Evolutionary conservation across 35 echinoderm and acorn worm genomes (phyloP).

Genomic region (Ophioderma brevispina): DNA sequence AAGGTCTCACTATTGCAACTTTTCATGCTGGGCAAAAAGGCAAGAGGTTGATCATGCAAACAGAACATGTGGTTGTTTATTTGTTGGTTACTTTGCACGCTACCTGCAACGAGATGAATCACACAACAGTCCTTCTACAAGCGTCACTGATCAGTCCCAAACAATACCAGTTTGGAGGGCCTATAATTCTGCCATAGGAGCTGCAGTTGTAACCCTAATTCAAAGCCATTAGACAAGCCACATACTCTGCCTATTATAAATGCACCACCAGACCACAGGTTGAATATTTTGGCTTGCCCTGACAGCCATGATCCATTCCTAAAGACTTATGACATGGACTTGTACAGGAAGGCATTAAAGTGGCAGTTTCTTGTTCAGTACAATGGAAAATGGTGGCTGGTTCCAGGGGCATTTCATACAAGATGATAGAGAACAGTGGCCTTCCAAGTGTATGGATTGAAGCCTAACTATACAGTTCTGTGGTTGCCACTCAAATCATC

Average conservation of each 20-base stretch:
- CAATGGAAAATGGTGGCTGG: slow-evolving; percentile 19
- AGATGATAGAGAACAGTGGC: slow-evolving; percentile 39
- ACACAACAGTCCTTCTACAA: background rate
- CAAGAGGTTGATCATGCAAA: background rate
- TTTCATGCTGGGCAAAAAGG: background rate
- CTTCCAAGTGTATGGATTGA: slow-evolving; percentile 14
- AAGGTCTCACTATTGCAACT: background rate
- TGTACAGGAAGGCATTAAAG: slow-evolving; percentile 33
- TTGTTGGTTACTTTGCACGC: slow-evolving; percentile 15
- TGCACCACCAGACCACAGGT: background rate
- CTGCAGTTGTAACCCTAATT: background rate
- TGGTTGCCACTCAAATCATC: slow-evolving; percentile 27
- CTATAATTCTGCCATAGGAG: background rate
- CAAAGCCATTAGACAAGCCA: background rate
- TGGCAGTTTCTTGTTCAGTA: slow-evolving; percentile 4
- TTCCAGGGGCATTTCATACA: slow-evolving; percentile 28
- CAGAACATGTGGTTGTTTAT: background rate
- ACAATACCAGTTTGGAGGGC: slow-evolving; percentile 12
- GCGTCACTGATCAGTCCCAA: slow-evolving; percentile 14
- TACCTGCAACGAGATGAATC: slow-evolving; percentile 9
- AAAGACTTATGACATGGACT: slow-evolving; percentile 26
- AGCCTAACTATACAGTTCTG: slow-evolving; percentile 23
- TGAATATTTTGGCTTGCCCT: background rate
- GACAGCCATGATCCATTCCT: background rate
- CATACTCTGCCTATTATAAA: slow-evolving; percentile 12